These are phyloP conservation scores for Xiphophorus birchmanni DNA, from an alignment of 2,797 vertebrate genomes.

Conservation along the genomic window DNA sequence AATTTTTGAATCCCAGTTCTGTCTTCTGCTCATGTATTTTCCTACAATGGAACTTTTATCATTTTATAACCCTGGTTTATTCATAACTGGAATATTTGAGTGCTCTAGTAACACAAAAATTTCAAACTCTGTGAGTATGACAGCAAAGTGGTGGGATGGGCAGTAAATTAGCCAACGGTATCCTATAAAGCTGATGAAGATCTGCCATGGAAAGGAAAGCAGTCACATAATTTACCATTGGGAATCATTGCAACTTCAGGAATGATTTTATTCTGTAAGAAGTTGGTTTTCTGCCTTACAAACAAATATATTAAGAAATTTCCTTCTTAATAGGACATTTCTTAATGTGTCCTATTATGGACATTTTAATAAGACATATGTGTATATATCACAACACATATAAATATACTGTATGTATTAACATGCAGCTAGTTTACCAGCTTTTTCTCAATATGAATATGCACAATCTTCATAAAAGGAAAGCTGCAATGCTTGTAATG, in stretches of 20 bases:
- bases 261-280: neutral
- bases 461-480: constrained; percentile 67
- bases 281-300: neutral
- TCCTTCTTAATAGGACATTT: neutral
- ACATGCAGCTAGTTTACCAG: constrained; percentile 69
- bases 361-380: neutral
- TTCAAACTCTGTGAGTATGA: constrained; percentile 9
- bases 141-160: neutral
- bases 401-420: neutral
- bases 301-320: neutral
- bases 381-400: neutral
- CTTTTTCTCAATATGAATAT: constrained; percentile 78
- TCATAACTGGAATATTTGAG: neutral
- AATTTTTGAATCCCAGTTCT: neutral
- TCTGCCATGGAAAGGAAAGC: constrained; percentile 23
- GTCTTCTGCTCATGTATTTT: neutral
- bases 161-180: constrained; percentile 56
- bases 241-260: neutral
- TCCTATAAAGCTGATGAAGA: constrained; percentile 53
- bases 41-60: neutral
- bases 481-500: constrained; percentile 58
- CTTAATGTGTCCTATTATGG: no score
- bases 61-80: neutral
- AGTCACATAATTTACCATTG: constrained; percentile 30
- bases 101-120: constrained; percentile 1